phyloP scores from a whole-genome alignment of 2,888 invertebrate species.

The Coelopa pilipes region DNA sequence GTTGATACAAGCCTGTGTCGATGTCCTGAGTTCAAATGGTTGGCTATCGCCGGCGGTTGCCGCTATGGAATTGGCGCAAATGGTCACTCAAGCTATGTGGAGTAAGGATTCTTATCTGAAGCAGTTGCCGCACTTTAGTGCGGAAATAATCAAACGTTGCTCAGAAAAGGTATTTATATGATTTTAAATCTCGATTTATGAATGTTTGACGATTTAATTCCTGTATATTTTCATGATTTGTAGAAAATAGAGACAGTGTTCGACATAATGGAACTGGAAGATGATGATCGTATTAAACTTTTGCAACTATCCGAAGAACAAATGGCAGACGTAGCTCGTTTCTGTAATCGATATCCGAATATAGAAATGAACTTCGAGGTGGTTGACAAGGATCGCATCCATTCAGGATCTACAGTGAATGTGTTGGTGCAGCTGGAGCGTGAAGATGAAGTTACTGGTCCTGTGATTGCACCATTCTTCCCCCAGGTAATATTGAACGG shows the following conservation, averaged over 20 bases:
- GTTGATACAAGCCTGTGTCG: conserved; percentile 95
- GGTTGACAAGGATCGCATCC: conserved; percentile 79
- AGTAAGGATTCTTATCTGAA: conserved; percentile 97
- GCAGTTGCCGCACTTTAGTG: conserved; percentile 94
- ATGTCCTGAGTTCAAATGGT: conserved; percentile 93
- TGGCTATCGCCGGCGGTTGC: conserved; percentile 99
- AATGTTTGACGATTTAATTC: neutral
- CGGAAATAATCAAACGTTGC: conserved; percentile 89
- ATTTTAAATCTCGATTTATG: neutral
- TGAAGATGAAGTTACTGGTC: conserved; percentile 96
- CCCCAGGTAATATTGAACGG: conserved; percentile 76
- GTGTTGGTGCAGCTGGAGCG: conserved; percentile 92
- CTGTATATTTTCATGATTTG: neutral
- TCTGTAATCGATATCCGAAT: conserved; percentile 99
- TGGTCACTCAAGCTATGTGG: conserved; percentile 99
- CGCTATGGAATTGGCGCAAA: conserved; percentile 99
- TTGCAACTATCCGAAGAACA: conserved; percentile 84
- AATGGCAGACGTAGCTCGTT: conserved; percentile 97
- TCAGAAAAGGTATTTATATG: conserved; percentile 74
- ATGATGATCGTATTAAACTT: conserved; percentile 83
- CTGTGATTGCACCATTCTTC: conserved; percentile 98
- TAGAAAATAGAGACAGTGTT: conserved; percentile 78
- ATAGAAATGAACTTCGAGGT: conserved; percentile 96
- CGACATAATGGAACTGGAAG: conserved; percentile 84
- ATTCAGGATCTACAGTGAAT: conserved; percentile 87